Percentiles rank a stretch among this genome's conserved stretches.
These are phyloP conservation scores for Oryzias sinensis DNA, from an alignment of 2,797 vertebrate genomes.

Conservation along the genomic window DNA sequence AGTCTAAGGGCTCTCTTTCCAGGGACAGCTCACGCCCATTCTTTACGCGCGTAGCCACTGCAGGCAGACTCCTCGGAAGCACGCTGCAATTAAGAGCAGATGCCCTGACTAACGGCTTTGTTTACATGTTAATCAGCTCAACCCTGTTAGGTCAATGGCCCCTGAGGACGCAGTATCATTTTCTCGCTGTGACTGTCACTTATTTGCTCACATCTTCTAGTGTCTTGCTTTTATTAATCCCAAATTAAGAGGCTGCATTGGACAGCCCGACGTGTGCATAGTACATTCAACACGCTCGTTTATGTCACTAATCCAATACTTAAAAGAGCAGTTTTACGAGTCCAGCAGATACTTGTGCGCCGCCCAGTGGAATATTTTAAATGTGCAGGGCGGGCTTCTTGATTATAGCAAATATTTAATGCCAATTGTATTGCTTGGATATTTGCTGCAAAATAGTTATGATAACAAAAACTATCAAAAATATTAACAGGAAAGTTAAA, in stretches of 20 bases:
- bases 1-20: slow-evolving; percentile 81
- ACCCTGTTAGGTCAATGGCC: slow-evolving; percentile 34
- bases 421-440: not conserved
- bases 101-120: slow-evolving; percentile 55
- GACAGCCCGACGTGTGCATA: slow-evolving; percentile 45
- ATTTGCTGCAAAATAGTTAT: not conserved
- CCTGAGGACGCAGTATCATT: slow-evolving; percentile 50
- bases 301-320: slow-evolving; percentile 61
- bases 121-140: slow-evolving; percentile 65
- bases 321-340: slow-evolving; percentile 24
- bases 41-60: slow-evolving; percentile 74
- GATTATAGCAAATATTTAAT: not conserved
- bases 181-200: slow-evolving; percentile 49
- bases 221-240: slow-evolving; percentile 50
- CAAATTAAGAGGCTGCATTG: slow-evolving; percentile 32
- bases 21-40: slow-evolving; percentile 83
- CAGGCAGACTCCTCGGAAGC: slow-evolving; percentile 52
- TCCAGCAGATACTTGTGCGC: slow-evolving; percentile 72
- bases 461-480: slow-evolving; percentile 8
- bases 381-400: slow-evolving; percentile 13
- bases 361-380: slow-evolving; percentile 71
- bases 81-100: slow-evolving; percentile 49
- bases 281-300: slow-evolving; percentile 51
- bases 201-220: slow-evolving; percentile 31
- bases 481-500: slow-evolving; percentile 1